Evolutionary conservation across 1,140 invertebrate genomes (phyloP), one percentile per base, ranked within the genome.

Genomic region (Drosophila micromelanica): DNA sequence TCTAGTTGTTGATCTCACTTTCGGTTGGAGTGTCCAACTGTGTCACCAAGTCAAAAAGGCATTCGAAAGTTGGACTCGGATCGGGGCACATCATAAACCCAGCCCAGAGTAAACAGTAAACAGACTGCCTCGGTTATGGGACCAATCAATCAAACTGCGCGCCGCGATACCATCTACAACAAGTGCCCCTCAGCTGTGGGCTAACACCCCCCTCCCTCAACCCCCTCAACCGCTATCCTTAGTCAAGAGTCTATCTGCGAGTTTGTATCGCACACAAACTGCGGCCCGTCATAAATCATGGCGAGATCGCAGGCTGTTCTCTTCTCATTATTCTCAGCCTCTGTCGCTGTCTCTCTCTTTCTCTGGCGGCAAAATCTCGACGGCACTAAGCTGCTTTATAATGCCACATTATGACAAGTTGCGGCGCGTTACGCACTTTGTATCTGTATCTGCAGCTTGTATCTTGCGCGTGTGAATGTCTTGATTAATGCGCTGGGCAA

Each of bases 71-170:
- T 42, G 37, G 15, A 32, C 57, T 46, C 42, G 42, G 38, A 59
- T 46, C 35, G 7, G 46, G n/a, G 6, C 46, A 45, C 43, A 48
- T 67, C 55, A 54, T 45, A 59, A 67, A 48, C 40, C 51, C 49
- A 63, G 40, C 60, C 32, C 54, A 60, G 43, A 65, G 43, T 69
- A 76, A 80, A 77, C 78, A 65, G 43, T 69, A 76, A 80, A 77
- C 78, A 48, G 20, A 32, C 42, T 60, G 20, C 23, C 20, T 37
- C 32, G 37, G 15, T 52, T 42, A 12, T 49, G 13, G 43, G 12
- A 76, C 81, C 81, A 85, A 85, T 85, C 81, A 85, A 85, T 85
- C 81, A 85, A 85, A 65, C 38, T 63, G 63, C 73, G 60, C 56
- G 37, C 20, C 32, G 49, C 57, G 81, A 85, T 85, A 86, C 27